These are phyloP conservation scores for Recurvirostra avosetta DNA, from an alignment of 2,113 vertebrate species.

Conservation along the genomic window DNA sequence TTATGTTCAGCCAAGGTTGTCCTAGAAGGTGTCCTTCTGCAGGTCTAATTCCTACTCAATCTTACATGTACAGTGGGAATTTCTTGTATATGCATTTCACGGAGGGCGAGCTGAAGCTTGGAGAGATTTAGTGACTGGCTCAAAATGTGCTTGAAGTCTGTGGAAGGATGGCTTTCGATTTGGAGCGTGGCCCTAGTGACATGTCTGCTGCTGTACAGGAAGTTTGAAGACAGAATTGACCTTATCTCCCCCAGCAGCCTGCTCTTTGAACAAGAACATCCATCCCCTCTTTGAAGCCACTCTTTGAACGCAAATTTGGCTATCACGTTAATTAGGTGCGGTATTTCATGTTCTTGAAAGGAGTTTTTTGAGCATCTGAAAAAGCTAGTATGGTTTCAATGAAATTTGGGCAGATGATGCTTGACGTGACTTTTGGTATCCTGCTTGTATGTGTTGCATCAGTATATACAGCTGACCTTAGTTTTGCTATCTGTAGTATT, in stretches of 20 bases:
- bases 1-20: background rate
- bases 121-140: background rate
- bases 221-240: background rate
- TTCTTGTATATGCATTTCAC: background rate
- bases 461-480: background rate
- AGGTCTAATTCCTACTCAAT: background rate
- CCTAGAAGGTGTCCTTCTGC: background rate
- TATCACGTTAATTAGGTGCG: background rate
- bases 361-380: background rate
- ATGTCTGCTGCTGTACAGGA: background rate
- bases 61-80: accelerated
- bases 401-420: background rate
- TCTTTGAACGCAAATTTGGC: background rate
- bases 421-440: background rate
- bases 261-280: background rate
- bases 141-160: background rate
- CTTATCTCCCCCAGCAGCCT: background rate
- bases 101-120: background rate
- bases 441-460: background rate
- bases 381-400: background rate
- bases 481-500: background rate
- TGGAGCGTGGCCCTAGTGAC: background rate
- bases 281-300: background rate
- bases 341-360: background rate
- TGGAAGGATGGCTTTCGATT: background rate